Percentiles rank a stretch among this genome's conserved stretches.
Conservation (phyloP, 1,140 invertebrate genomes). For the Bombyx mori region DNA sequence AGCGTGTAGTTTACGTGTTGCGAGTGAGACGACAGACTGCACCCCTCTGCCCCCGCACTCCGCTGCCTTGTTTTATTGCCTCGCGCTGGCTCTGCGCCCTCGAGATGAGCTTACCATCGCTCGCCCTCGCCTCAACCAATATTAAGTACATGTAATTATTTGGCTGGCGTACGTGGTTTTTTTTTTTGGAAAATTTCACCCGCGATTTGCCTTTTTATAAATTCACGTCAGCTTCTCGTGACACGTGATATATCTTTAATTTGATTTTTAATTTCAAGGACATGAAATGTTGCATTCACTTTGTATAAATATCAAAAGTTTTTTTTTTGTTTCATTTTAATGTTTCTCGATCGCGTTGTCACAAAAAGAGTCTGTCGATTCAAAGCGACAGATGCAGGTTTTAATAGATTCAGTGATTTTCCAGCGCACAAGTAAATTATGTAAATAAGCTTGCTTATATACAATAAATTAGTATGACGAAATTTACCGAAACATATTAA, state of each 20-base stretch:
- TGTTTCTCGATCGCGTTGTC: too few relatives aligned
- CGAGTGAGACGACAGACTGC: conserved; percentile 21
- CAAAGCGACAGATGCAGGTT: too few relatives aligned
- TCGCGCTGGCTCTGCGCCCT: conserved; percentile 41
- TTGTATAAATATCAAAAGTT: too few relatives aligned
- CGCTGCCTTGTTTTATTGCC: conserved; percentile 59
- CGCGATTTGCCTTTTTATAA: conserved; percentile 46
- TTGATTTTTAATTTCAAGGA: not conserved
- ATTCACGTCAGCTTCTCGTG: conserved; percentile 19
- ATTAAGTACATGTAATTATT: conserved; percentile 62
- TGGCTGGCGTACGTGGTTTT: conserved; percentile 43
- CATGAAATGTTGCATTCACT: not conserved
- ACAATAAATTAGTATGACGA: too few relatives aligned
- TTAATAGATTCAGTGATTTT: too few relatives aligned
- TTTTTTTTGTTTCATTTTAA: too few relatives aligned
- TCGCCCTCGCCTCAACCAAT: conserved; percentile 52
- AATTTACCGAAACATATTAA: too few relatives aligned
- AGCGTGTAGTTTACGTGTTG: conserved; percentile 18
- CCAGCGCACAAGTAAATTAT: too few relatives aligned
- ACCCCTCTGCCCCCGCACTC: conserved; percentile 10
- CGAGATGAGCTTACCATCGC: conserved; percentile 54
- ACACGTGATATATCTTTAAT: conserved; percentile 10
- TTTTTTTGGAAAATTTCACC: conserved; percentile 51
- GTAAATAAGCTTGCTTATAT: too few relatives aligned
- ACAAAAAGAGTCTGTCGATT: too few relatives aligned